Evolutionary conservation across 30 jellyfish, hydroid and myxozoan genomes (phyloP), one percentile per base, ranked within the genome.

Genomic region (Hydractinia symbiolongicarpus): DNA sequence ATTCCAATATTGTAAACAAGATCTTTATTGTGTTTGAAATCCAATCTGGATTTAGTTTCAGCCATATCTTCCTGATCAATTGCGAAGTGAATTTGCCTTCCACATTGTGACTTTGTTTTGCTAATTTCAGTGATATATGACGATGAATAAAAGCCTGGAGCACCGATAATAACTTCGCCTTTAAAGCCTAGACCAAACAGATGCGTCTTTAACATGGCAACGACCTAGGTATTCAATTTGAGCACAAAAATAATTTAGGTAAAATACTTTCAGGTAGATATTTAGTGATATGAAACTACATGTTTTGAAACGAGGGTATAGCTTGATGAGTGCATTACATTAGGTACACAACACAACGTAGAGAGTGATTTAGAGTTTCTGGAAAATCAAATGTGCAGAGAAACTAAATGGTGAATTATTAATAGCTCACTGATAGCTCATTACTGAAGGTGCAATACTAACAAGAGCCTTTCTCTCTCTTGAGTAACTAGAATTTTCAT

Each of bases 131-230:
- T 53, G 0, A 71, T 71, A 71, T 71, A 71, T 71, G 55, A 40
- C 8, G n/a, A 20, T 7, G 55, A 20, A 6, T 40, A 55, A 15
- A 71, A 71, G 53, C 54, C 44, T 8, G 80, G 55, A 4, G 80
- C 80, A 71, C 80, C 80, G 9, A 71, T 71, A 9, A 71, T 71
- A 15, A 71, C 80, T 20, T 40, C 40, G 9, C 80, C 80, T 8
- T 53, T 49, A 71, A 20, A 71, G 40, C 80, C 80, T 9, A 4
- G 68, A 7, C 80, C 80, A 19, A 20, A 71, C 68, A 71, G 61
- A n/a, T 71, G 40, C 9, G 55, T 50, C 5, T 71, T 67, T 5
- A 71, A 20, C 61, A 71, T 7, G 9, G 80, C 15, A 14, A 71
- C 51, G 15, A 71, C 80, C 80, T 71, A 71, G 13, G 17, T 71